These are phyloP conservation scores for Archips crataeganus DNA, from an alignment of 2,888 invertebrate species.

Conservation along the genomic window DNA sequence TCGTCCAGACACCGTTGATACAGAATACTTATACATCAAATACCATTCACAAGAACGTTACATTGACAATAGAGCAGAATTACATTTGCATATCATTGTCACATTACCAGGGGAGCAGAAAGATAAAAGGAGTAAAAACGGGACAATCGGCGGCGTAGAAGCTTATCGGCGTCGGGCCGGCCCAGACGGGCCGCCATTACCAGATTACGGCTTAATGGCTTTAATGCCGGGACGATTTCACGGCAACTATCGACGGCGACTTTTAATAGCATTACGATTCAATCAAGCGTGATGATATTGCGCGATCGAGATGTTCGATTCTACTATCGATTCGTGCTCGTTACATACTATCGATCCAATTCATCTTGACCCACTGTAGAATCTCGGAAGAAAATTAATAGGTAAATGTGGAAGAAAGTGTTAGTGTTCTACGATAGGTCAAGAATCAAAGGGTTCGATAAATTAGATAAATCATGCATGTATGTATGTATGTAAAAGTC, in stretches of 20 bases:
- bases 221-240: slow-evolving; percentile 48
- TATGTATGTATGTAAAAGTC: no score
- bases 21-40: neutral
- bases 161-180: slow-evolving; percentile 52
- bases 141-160: slow-evolving; percentile 46
- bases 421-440: no score
- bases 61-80: slow-evolving; percentile 42
- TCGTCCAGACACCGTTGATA: neutral
- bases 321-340: neutral
- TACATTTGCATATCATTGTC: slow-evolving; percentile 50
- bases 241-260: slow-evolving; percentile 43
- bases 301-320: neutral
- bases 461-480: no score
- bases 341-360: no score
- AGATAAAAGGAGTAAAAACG: slow-evolving; percentile 45
- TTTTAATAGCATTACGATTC: slow-evolving; percentile 37
- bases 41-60: slow-evolving; percentile 9
- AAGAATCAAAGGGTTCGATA: no score
- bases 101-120: slow-evolving; percentile 45
- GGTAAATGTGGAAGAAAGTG: no score
- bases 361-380: neutral
- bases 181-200: slow-evolving; percentile 50
- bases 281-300: slow-evolving; percentile 17
- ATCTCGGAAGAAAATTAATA: no score
- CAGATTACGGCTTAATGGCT: slow-evolving; percentile 56